Conservation (phyloP, 2,888 invertebrate species). For the Lordiphosa andalusiaca region DNA sequence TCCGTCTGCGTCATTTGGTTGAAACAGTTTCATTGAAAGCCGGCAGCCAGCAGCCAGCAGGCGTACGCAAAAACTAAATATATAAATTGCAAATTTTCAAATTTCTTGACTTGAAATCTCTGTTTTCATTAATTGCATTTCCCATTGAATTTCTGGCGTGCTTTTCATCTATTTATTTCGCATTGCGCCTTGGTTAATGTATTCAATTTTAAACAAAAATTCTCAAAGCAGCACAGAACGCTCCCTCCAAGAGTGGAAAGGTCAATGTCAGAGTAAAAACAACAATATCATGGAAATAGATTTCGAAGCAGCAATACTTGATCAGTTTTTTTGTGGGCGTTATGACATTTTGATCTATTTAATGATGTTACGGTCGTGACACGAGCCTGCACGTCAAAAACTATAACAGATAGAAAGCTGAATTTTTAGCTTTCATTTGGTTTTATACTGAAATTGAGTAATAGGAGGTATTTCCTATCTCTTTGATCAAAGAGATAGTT, state of each 20-base stretch:
- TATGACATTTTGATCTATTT: too few species aligned
- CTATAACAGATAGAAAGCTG: too few species aligned
- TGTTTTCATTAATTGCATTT: conserved; percentile 46
- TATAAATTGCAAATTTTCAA: conserved; percentile 7
- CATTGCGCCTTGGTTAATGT: conserved; percentile 22
- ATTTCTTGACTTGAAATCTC: conserved; percentile 23
- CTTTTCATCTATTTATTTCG: conserved; percentile 34
- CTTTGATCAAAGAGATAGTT: too few species aligned
- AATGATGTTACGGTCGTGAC: too few species aligned
- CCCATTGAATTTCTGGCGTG: conserved; percentile 34
- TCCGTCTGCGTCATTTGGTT: too few species aligned
- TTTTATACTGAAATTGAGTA: too few species aligned
- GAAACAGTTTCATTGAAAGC: background rate
- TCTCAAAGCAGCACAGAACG: too few species aligned
- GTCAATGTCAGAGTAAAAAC: conserved; percentile 7
- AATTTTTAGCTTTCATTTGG: too few species aligned
- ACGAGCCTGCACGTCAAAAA: too few species aligned
- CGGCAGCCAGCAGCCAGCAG: too few species aligned
- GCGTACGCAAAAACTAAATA: conserved; percentile 49
- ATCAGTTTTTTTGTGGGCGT: background rate
- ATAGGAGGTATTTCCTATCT: too few species aligned
- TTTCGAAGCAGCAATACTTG: background rate
- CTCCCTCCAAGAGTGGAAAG: conserved; percentile 2
- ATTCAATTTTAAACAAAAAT: conserved; percentile 17
- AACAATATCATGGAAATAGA: background rate